These are phyloP conservation scores for Columba guinea DNA, from an alignment of 2,797 vertebrate species.

Conservation along the genomic window DNA sequence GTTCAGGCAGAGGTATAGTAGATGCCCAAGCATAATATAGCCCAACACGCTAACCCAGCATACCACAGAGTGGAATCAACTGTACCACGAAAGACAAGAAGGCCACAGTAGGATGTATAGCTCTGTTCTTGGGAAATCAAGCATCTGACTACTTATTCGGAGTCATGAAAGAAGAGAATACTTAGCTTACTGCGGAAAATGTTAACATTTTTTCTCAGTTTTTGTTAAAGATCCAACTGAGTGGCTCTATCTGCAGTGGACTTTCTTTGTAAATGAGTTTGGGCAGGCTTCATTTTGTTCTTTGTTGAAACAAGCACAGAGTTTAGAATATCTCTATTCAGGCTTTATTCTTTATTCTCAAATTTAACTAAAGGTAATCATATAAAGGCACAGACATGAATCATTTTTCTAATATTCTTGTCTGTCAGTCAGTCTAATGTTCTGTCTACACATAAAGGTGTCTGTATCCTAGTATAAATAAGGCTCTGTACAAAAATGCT, in stretches of 20 bases:
- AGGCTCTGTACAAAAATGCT: constrained; percentile 36
- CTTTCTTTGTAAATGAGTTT: background rate
- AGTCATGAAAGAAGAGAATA: background rate
- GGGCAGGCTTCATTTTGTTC: constrained; percentile 6
- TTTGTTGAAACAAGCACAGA: constrained; percentile 6
- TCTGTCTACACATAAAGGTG: constrained; percentile 51
- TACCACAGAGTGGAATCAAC: background rate
- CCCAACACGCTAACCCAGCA: background rate
- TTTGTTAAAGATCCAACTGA: background rate
- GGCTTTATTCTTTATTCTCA: constrained; percentile 22
- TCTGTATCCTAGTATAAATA: constrained; percentile 62
- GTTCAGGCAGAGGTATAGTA: background rate
- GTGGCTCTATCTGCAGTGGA: background rate
- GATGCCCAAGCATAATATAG: background rate
- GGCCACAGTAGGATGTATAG: background rate
- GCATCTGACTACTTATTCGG: background rate
- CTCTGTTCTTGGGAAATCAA: background rate
- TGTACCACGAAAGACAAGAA: background rate
- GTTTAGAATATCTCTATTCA: background rate
- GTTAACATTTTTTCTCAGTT: background rate
- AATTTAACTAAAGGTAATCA: constrained; percentile 32
- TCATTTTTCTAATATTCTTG: constrained; percentile 15
- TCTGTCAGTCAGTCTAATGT: constrained; percentile 59
- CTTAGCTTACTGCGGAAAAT: background rate
- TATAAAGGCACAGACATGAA: constrained; percentile 22